phyloP scores from a whole-genome alignment of 2,797 vertebrate species.

The Gymnoscopelus microlampas region DNA sequence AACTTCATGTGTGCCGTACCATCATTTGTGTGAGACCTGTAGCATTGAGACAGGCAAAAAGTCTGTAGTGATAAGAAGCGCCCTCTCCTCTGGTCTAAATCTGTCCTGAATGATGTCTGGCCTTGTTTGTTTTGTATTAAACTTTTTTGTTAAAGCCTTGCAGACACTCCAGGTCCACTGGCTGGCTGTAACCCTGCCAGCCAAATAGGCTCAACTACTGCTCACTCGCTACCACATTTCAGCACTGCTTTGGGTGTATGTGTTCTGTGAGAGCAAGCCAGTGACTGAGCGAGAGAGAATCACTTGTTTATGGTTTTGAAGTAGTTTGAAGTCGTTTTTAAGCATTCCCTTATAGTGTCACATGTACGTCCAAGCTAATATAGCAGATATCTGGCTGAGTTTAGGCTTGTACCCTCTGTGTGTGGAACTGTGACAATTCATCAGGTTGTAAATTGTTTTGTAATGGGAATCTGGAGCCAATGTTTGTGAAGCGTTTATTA shows the following conservation, averaged over 20 bases:
- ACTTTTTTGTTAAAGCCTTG: slow-evolving; percentile 19
- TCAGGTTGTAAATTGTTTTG: slow-evolving; percentile 6
- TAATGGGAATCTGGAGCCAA: slow-evolving; percentile 30
- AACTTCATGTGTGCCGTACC: no score
- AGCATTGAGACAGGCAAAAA: no score
- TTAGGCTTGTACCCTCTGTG: background rate
- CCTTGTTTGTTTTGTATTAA: slow-evolving; percentile 32
- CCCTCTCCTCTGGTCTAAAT: no score
- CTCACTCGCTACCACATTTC: no score
- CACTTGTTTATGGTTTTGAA: no score
- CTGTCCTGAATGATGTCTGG: background rate
- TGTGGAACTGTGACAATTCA: background rate
- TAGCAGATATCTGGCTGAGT: background rate
- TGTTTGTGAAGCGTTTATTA: slow-evolving; percentile 2
- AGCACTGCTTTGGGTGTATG: background rate
- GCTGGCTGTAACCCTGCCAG: slow-evolving; percentile 3
- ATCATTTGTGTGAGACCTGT: no score
- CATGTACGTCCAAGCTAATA: background rate
- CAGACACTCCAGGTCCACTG: background rate
- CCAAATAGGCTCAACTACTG: slow-evolving; percentile 1
- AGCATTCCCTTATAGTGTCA: background rate
- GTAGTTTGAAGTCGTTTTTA: background rate
- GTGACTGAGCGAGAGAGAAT: background rate
- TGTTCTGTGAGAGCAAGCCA: slow-evolving; percentile 2
- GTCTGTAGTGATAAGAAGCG: no score